These are phyloP conservation scores for Drosophila setosimentum DNA, from an alignment of 2,888 invertebrate species.

Conservation along the genomic window DNA sequence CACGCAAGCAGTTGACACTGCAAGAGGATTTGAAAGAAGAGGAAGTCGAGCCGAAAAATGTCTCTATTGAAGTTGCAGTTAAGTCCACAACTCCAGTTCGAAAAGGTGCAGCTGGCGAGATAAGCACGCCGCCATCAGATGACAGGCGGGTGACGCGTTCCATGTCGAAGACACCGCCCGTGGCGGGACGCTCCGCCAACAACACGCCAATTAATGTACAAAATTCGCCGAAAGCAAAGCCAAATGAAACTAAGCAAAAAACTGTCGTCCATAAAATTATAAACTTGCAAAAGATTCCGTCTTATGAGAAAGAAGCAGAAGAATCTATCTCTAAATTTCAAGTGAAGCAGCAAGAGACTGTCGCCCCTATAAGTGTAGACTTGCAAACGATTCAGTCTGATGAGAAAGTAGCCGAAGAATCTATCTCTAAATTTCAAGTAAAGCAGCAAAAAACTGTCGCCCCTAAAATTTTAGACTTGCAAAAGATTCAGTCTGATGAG, in stretches of 20 bases:
- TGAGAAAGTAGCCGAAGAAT: no score
- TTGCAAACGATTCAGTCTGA: no score
- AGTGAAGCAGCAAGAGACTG: no score
- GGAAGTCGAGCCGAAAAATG: background rate
- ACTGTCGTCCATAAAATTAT: background rate
- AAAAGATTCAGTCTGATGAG: background rate
- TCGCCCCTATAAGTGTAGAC: no score
- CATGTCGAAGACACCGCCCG: slow-evolving; percentile 66
- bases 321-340: background rate
- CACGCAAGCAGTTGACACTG: slow-evolving; percentile 45
- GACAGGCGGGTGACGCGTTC: slow-evolving; percentile 65
- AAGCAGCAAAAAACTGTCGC: background rate
- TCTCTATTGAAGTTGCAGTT: background rate
- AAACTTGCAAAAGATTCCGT: background rate
- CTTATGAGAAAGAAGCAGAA: background rate
- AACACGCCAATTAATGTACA: slow-evolving; percentile 18
- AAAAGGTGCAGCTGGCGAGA: no score
- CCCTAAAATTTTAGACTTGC: background rate
- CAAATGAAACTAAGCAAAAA: slow-evolving; percentile 7
- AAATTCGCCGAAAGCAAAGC: slow-evolving; percentile 1
- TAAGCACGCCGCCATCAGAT: slow-evolving; percentile 11
- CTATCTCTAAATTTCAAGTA: background rate
- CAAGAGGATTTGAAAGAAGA: slow-evolving; percentile 51
- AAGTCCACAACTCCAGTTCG: background rate
- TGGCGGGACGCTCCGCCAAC: slow-evolving; percentile 1